Percentiles rank a stretch among this genome's conserved stretches.
These are phyloP conservation scores for Echinometra lucunter DNA, from an alignment of 53 echinoderm and acorn worm genomes.

Conservation along the genomic window DNA sequence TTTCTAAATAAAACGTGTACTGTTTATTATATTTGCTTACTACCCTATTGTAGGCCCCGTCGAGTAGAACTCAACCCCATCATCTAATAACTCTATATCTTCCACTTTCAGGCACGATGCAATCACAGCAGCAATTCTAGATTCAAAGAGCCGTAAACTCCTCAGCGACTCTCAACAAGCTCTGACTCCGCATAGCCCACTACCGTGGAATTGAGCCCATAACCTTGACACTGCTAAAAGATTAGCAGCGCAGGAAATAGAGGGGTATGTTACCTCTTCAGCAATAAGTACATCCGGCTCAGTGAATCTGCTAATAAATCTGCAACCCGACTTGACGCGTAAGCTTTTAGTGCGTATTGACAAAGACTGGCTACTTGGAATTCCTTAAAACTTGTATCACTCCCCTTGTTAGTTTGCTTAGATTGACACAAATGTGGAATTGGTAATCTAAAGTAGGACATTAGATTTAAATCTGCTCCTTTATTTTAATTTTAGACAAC, in stretches of 20 bases:
- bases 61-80: constrained; percentile 13
- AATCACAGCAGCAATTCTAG: constrained; percentile 45
- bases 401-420: not conserved
- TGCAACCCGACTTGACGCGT: not conserved
- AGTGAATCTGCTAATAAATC: not conserved
- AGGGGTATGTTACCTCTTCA: constrained; percentile 4
- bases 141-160: constrained; percentile 26
- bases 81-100: constrained; percentile 38
- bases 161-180: not conserved
- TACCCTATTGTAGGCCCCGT: not conserved
- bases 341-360: not conserved
- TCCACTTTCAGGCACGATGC: constrained; percentile 41
- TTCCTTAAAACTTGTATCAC: not conserved
- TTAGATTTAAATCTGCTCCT: not conserved
- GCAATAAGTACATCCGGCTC: not conserved
- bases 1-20: not conserved
- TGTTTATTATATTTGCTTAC: not conserved
- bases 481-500: not conserved
- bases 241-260: constrained; percentile 1
- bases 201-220: not conserved
- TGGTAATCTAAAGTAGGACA: not conserved
- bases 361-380: not conserved
- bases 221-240: not conserved
- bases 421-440: too few relatives aligned
- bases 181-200: not conserved